Evolutionary conservation across 1,140 invertebrate genomes (phyloP).

Genomic region (Heterodera schachtii): DNA sequence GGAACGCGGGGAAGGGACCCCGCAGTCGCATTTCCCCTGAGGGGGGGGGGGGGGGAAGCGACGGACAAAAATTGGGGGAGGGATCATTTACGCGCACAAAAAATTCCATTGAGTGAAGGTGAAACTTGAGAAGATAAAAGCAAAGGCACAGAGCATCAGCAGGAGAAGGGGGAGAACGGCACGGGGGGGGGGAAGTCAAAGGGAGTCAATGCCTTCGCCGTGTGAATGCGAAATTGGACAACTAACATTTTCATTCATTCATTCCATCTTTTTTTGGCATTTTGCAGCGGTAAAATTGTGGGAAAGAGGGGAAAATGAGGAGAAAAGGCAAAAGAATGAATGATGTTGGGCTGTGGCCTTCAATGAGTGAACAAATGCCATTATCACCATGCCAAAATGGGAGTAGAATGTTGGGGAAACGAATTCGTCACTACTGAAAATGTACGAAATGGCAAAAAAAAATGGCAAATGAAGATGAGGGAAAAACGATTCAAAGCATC

Average conservation of each 20-base stretch:
- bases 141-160: background rate
- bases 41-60: background rate
- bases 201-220: background rate
- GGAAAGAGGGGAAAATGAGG: too few species aligned
- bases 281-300: background rate
- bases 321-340: too few species aligned
- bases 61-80: background rate
- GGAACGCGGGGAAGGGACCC: too few species aligned
- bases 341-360: too few species aligned
- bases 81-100: background rate
- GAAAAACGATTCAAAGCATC: too few species aligned
- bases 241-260: background rate
- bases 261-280: background rate
- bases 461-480: background rate
- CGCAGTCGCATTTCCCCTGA: too few species aligned
- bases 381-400: too few species aligned
- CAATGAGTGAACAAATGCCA: too few species aligned
- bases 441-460: background rate
- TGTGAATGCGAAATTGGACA: background rate
- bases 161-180: too few species aligned
- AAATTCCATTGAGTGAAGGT: background rate
- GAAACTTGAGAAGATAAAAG: slow-evolving; percentile 2
- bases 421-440: too few species aligned
- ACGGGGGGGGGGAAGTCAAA: too few species aligned
- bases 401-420: too few species aligned